These are phyloP conservation scores for Tympanuchus pallidicinctus DNA, from an alignment of 2,113 vertebrate species.

Conservation along the genomic window DNA sequence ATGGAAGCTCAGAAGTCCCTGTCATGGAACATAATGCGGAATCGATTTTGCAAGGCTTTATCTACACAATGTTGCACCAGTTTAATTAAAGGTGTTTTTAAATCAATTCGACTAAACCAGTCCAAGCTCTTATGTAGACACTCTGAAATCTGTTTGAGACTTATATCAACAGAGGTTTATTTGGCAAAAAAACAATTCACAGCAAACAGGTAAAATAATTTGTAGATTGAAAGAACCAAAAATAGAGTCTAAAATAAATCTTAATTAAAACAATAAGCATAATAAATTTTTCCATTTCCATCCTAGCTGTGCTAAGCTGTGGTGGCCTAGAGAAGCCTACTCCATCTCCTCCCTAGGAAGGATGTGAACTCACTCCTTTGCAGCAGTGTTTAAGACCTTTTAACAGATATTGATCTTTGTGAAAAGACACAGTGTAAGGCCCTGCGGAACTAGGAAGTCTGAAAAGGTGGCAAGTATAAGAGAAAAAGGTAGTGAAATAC, in stretches of 20 bases:
- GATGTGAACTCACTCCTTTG: not conserved
- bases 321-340: not conserved
- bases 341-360: not conserved
- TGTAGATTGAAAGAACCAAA: not conserved
- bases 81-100: conserved; percentile 65
- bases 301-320: not conserved
- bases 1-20: conserved; percentile 54
- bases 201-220: not conserved
- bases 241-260: not conserved
- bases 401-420: not conserved
- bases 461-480: not conserved
- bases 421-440: not conserved
- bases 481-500: not conserved
- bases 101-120: conserved; percentile 62
- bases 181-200: conserved; percentile 3
- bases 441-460: not conserved
- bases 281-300: not conserved
- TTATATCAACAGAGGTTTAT: conserved; percentile 29
- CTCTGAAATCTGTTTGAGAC: conserved; percentile 32
- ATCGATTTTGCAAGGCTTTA: conserved; percentile 63
- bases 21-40: conserved; percentile 56
- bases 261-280: not conserved
- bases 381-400: not conserved
- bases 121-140: conserved; percentile 31
- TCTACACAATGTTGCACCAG: conserved; percentile 18